Percentiles rank a stretch among this genome's conserved stretches.
These are phyloP conservation scores for Ornithoptera alexandrae DNA, from an alignment of 2,888 invertebrate genomes.

Conservation along the genomic window DNA sequence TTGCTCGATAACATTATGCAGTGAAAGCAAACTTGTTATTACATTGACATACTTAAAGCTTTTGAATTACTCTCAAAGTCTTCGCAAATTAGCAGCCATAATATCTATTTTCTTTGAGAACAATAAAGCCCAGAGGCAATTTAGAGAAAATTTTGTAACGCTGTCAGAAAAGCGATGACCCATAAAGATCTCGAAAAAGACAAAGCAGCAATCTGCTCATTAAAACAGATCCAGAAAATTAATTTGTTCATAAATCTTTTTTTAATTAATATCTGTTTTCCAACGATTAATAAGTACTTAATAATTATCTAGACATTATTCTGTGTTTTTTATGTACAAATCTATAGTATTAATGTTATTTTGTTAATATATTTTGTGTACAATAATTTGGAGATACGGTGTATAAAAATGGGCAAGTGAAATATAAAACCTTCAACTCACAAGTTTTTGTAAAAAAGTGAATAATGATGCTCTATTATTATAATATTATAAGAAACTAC, in stretches of 20 bases:
- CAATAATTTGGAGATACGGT: too few relatives aligned
- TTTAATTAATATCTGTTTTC: background rate
- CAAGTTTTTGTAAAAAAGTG: too few relatives aligned
- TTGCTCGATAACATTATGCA: background rate
- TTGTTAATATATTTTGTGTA: too few relatives aligned
- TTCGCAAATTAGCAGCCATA: background rate
- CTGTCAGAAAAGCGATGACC: background rate
- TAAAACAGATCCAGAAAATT: background rate
- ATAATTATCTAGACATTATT: background rate
- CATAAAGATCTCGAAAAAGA: slow-evolving; percentile 3
- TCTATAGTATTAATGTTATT: too few relatives aligned
- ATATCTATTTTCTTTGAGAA: slow-evolving; percentile 6
- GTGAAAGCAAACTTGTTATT: background rate
- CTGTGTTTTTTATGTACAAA: too few relatives aligned
- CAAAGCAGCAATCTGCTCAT: slow-evolving; percentile 3
- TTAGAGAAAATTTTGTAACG: slow-evolving; percentile 1
- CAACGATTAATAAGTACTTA: background rate
- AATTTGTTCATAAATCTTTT: background rate
- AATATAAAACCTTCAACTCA: too few relatives aligned
- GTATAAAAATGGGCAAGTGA: too few relatives aligned
- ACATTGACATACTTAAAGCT: background rate
- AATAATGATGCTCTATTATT: too few relatives aligned
- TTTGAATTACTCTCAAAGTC: background rate
- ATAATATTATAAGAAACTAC: too few relatives aligned
- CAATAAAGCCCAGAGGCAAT: slow-evolving; percentile 3